Base-by-base conservation (phyloP, 2,797 vertebrate genomes). In the Enteromius paludinosus region DNA sequence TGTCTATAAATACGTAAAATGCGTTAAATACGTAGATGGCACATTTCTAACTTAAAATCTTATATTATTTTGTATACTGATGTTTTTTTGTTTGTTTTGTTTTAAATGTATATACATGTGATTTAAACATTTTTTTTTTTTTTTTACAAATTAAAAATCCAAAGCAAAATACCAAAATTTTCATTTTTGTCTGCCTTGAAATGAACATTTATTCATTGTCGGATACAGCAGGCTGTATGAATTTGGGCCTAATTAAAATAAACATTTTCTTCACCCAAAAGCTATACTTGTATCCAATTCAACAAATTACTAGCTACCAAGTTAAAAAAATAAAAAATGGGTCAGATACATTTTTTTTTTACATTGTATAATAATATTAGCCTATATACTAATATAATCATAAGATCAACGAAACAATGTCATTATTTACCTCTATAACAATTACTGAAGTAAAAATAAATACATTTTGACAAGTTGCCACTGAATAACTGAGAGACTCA, bases 31-130 rank as follows among this genome's bases (percentile, higher is more conserved):
- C 87, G 88, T 95, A 96, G 95, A 90, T 89, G 88, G 90, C 91
- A 92, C 91, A 94, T 91, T 89, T 92, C 92, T 96, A 97, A 96
- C 93, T 96, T 96, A 96, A 93, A 95, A 95, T 94, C 93, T 73
- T 92, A 89, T 90, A 84, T 91, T 95, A 96, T 96, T 96, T 95
- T 95, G 90, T 95, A 95, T 94, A 92, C 92, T 92, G 88, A 86
- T 41, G 11, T 94, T 93, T 94, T 52, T 52, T 10, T 25, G 2
- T 56, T 23, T 11, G 43, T 94, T 11, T 4, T 12, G 23, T 59
- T 25, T 93, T 86, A 69, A 72, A 74, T 74, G 81, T 88, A 90
- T 92, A 90, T 90, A 87, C 88, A 88, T 76, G 87, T 89, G 9
- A 64, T 93, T 96, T 94, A n/a, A n/a, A n/a, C n/a, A n/a, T n/a